Base-by-base conservation (phyloP, 2,888 invertebrate species). In the Dryobota labecula region DNA sequence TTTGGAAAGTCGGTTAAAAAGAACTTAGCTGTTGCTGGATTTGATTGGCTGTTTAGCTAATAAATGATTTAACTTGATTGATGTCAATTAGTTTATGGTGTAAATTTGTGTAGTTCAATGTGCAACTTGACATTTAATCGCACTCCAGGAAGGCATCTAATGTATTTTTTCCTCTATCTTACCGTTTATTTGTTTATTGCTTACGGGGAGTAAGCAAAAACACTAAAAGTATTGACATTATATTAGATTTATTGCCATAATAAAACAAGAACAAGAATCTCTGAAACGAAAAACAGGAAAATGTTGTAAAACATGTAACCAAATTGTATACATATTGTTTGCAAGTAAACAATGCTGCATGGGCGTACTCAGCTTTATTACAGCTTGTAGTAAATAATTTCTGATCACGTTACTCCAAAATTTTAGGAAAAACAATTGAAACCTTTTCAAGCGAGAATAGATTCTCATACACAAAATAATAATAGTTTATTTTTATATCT, bases 201-300 rank as follows among this genome's bases (percentile, higher is more conserved):
- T 36, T 36, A 36, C 36, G 36, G 36, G 36, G 36, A 36, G 36
- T 8, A 36, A 8, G 43, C 45, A 45, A 20, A 45, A 2, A 45
- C 20, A 20, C 36, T 7, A 36, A 33, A 15, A 15, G 7, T 6
- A 20, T 5, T 11, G 8, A 11, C 24, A 61, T 61, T 6, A 24
- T 24, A 24, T 27, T 24, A 27, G 30, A 38, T 62, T 47, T 47
- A 62, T 47, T 66, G 11, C 27, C 9, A 7, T 33, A 62, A 47
- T 62, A 47, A 47, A 66, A 27, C 15, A 53, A 13, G 20, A 66
- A 27, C 15, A 53, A 13, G 20, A 24, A 24, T 24, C 13, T 5
- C 3, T 49, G 24, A 41, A 24, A 51, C 33, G n/a, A 38, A 33
- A 65, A 65, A 45, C 53, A 53, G 36, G 65, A 65, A 65, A 68